phyloP scores from a whole-genome alignment of 2,113 vertebrate species.

The Hydropotes inermis region DNA sequence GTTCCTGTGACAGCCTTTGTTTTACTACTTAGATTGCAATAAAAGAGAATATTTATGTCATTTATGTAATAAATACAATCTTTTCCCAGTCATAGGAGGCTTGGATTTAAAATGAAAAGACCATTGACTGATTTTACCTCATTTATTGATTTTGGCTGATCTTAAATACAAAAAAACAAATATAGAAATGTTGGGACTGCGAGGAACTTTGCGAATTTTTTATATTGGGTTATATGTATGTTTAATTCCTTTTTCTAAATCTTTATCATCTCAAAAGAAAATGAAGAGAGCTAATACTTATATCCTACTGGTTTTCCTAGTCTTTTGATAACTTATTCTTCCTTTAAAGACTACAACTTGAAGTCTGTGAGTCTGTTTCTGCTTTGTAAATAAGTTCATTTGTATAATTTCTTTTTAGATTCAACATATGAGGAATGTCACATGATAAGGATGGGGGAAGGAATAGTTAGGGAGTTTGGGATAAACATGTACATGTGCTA shows the following conservation, averaged over 20 bases:
- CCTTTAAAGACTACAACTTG: neutral
- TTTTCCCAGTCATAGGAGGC: neutral
- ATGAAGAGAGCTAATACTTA: neutral
- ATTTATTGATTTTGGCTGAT: neutral
- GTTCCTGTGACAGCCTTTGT: neutral
- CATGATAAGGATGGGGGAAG: neutral
- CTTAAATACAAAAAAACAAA: neutral
- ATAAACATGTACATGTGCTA: neutral
- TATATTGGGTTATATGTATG: neutral
- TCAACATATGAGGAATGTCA: neutral
- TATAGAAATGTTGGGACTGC: neutral
- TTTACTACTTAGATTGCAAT: neutral
- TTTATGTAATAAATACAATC: neutral
- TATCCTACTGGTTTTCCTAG: neutral
- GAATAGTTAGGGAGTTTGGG: neutral
- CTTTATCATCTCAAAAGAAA: neutral
- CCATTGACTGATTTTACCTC: neutral
- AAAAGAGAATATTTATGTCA: neutral
- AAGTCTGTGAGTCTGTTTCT: neutral
- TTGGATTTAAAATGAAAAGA: neutral
- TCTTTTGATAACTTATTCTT: neutral
- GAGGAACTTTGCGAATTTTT: neutral
- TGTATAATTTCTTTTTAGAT: neutral
- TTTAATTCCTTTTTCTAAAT: neutral
- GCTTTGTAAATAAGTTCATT: neutral